Evolutionary conservation across 2,113 vertebrate species (phyloP).

Genomic region (Chaetodon trifascialis): DNA sequence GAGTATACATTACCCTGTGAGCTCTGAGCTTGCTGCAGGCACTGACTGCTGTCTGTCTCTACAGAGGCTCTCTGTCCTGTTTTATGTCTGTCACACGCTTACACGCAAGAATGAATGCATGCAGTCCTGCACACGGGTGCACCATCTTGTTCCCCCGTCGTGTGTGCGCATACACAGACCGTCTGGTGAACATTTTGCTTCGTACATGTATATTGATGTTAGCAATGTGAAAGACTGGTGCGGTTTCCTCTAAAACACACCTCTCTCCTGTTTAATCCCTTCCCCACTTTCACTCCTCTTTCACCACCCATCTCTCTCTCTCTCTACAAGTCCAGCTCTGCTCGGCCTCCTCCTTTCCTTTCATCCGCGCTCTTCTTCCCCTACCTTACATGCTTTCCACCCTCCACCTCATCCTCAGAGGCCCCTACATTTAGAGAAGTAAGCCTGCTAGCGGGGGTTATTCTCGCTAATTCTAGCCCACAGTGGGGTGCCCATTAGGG

Average conservation of each 20-base stretch:
- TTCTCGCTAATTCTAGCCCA: conserved; percentile 78
- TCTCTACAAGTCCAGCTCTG: conserved; percentile 23
- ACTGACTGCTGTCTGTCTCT: conserved; percentile 75
- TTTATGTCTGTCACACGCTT: conserved; percentile 75
- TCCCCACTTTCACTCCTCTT: conserved; percentile 18
- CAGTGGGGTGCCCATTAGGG: conserved; percentile 82
- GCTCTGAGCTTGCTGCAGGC: conserved; percentile 82
- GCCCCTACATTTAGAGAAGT: conserved; percentile 78
- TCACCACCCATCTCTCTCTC: conserved; percentile 30
- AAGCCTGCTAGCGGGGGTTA: conserved; percentile 82
- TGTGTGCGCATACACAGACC: background rate
- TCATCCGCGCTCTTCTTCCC: conserved; percentile 22
- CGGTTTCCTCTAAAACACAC: conserved; percentile 21
- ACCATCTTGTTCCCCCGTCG: conserved; percentile 21
- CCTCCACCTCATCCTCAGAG: conserved; percentile 67
- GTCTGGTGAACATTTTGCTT: conserved; percentile 13
- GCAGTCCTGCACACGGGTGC: conserved; percentile 35
- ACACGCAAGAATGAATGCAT: conserved; percentile 70
- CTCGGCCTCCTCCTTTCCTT: conserved; percentile 22
- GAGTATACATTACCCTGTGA: conserved; percentile 77
- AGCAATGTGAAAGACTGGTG: conserved; percentile 13
- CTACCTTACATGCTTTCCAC: conserved; percentile 42
- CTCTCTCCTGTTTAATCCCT: conserved; percentile 7
- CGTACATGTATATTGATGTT: conserved; percentile 22
- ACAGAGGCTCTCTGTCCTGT: conserved; percentile 68